phyloP scores from a whole-genome alignment of 1,140 invertebrate species.

The Anastrepha ludens region DNA sequence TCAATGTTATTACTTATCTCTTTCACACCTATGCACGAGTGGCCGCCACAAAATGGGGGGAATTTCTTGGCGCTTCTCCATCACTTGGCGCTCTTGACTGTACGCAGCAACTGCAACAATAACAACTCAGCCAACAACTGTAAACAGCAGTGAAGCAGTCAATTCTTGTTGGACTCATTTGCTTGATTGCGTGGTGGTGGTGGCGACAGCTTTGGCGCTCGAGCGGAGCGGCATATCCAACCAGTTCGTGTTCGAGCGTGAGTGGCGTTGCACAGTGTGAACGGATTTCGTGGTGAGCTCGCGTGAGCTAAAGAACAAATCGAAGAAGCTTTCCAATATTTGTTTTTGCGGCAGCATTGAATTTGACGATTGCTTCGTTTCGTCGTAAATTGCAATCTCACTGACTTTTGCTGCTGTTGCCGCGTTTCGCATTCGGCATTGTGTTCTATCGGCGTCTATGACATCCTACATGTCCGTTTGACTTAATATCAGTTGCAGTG shows the following conservation, averaged over 20 bases:
- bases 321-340: not conserved
- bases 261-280: conserved; percentile 55
- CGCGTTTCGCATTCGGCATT: not conserved
- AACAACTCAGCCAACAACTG: not conserved
- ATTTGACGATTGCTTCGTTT: not conserved
- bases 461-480: conserved; percentile 40
- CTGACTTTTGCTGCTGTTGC: not conserved
- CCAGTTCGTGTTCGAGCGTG: conserved; percentile 58
- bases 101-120: not conserved
- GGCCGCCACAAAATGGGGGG: not conserved
- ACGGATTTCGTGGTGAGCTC: conserved; percentile 6
- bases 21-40: not conserved
- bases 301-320: conserved; percentile 28
- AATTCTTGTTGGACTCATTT: conserved; percentile 45
- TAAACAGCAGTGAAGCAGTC: not conserved
- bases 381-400: not conserved
- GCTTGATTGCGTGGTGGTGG: conserved; percentile 34
- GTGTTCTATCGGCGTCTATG: conserved; percentile 30
- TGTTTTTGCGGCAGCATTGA: not conserved
- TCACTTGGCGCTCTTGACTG: not conserved
- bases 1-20: not conserved
- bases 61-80: not conserved
- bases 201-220: conserved; percentile 26
- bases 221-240: conserved; percentile 41
- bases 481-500: not conserved